Conservation (phyloP, 2,888 invertebrate genomes). For the Rotaria macrura region DNA sequence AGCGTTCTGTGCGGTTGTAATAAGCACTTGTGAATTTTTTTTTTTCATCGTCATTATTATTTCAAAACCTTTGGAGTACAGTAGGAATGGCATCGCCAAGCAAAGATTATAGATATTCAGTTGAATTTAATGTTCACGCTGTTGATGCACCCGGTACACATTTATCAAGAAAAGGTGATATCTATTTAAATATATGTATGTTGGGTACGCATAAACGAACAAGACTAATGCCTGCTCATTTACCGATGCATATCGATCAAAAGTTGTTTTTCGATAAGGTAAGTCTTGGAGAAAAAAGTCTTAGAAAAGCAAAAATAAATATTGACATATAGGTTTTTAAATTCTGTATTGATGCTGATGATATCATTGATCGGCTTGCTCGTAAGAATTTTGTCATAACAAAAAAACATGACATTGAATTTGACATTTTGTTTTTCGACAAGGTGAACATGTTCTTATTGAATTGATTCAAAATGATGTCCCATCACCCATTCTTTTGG, state of each 20-base stretch:
- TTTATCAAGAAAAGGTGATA: not conserved
- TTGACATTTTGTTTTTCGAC: not conserved
- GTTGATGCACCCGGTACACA: conserved; percentile 7
- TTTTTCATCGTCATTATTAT: not conserved
- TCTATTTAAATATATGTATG: not conserved
- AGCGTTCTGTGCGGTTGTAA: not conserved
- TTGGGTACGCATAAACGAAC: conserved; percentile 2
- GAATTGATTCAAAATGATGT: conserved; percentile 40
- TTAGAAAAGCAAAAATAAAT: not conserved
- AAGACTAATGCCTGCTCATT: not conserved
- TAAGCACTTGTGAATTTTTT: not conserved
- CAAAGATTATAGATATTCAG: not conserved
- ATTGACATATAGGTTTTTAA: not conserved
- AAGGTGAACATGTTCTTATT: conserved; percentile 43
- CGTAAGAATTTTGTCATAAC: not conserved
- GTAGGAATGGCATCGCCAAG: not conserved
- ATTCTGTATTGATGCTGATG: not conserved
- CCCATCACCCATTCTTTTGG: conserved; percentile 39
- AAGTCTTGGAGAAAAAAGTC: too few relatives aligned
- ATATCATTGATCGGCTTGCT: not conserved
- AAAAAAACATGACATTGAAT: not conserved
- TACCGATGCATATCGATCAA: conserved; percentile 4
- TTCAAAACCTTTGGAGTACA: not conserved
- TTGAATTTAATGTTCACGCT: not conserved
- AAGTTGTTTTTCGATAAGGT: conserved; percentile 18